Evolutionary conservation across 2,888 invertebrate species (phyloP).

Genomic region (Azorinus chamasolen): DNA sequence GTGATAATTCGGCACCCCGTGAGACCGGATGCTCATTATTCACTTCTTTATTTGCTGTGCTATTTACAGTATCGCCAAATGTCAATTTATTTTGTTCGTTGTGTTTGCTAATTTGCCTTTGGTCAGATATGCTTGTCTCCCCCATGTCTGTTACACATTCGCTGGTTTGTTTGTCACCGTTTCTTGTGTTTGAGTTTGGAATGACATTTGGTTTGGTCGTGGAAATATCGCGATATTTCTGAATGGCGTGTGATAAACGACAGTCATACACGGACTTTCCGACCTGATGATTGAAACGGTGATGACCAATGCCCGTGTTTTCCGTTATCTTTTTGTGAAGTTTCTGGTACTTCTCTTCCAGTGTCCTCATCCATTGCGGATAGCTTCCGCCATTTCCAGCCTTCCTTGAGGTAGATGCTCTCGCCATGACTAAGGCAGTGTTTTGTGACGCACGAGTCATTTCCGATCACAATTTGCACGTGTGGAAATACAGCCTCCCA

Average conservation of each 20-base stretch:
- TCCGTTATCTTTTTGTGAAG: constrained; percentile 78
- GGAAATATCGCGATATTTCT: constrained; percentile 40
- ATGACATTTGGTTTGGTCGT: constrained; percentile 19
- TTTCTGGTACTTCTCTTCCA: constrained; percentile 78
- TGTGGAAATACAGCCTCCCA: too few species aligned
- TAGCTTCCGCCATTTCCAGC: constrained; percentile 41
- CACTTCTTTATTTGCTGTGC: neutral
- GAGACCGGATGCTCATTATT: too few species aligned
- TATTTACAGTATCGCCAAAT: neutral
- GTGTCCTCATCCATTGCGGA: constrained; percentile 79
- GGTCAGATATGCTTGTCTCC: constrained; percentile 4
- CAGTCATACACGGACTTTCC: constrained; percentile 50
- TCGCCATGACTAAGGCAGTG: constrained; percentile 17
- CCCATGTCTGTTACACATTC: constrained; percentile 18
- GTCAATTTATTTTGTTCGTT: constrained; percentile 5
- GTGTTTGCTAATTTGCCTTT: too few species aligned
- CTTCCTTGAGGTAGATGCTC: constrained; percentile 24
- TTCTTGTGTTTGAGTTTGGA: constrained; percentile 4
- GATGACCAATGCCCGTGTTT: constrained; percentile 35
- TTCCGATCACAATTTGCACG: neutral
- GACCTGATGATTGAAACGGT: constrained; percentile 29
- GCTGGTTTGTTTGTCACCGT: constrained; percentile 11
- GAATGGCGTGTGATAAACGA: constrained; percentile 46
- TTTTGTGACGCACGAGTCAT: constrained; percentile 50
- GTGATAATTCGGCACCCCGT: too few species aligned